phyloP scores from a whole-genome alignment of 2,113 vertebrate genomes.

The Xenus cinereus region DNA sequence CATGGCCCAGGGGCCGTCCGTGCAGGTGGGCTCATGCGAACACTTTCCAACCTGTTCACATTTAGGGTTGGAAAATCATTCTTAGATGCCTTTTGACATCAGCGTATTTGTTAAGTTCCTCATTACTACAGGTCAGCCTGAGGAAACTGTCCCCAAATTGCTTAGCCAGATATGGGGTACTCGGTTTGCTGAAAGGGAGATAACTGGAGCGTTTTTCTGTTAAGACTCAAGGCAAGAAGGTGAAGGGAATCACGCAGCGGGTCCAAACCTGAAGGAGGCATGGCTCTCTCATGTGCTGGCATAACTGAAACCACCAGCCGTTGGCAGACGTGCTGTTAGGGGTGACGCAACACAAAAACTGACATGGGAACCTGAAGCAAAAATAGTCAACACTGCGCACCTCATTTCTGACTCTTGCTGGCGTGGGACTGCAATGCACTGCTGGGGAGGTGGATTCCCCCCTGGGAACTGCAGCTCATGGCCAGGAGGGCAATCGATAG shows the following conservation, averaged over 20 bases:
- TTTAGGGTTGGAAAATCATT: neutral
- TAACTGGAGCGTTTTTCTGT: neutral
- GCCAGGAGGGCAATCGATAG: neutral
- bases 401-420: neutral
- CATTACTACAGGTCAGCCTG: neutral
- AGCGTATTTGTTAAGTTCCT: neutral
- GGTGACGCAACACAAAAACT: neutral
- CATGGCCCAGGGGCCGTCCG: neutral
- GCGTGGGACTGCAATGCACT: fast-evolving
- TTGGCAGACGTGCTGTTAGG: neutral
- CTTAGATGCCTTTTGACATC: neutral
- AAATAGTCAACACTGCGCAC: neutral
- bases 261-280: neutral
- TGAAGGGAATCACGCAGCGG: neutral
- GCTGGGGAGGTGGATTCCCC: neutral
- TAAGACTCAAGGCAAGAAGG: neutral
- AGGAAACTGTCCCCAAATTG: neutral
- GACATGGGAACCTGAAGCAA: neutral
- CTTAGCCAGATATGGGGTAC: neutral
- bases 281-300: fast-evolving
- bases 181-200: neutral
- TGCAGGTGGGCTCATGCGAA: neutral
- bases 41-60: neutral
- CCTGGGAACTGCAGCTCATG: neutral
- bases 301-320: neutral